A percentile compares a stretch with the other conserved stretches of the same genome.
These are phyloP conservation scores for Drosophila subquinaria DNA, from an alignment of 2,888 invertebrate species.

Conservation along the genomic window DNA sequence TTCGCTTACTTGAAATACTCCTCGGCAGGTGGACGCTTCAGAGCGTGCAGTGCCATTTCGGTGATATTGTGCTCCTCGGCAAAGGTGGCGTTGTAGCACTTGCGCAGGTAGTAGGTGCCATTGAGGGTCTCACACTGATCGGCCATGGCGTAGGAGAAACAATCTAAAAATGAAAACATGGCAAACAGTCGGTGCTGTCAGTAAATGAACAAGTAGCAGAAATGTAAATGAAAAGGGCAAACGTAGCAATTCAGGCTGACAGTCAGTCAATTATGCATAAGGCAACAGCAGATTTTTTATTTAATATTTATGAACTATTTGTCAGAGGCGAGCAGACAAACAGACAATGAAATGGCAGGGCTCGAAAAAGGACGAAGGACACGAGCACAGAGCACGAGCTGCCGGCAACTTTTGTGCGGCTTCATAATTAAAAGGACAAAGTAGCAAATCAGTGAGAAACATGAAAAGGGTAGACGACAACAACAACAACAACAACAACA, in stretches of 20 bases:
- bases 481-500: slow-evolving; percentile 11
- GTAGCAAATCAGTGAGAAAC: slow-evolving; percentile 76
- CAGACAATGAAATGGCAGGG: slow-evolving; percentile 27
- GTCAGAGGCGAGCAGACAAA: slow-evolving; percentile 21
- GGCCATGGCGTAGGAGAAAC: slow-evolving; percentile 89
- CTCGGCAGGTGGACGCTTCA: slow-evolving; percentile 89
- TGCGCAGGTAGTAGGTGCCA: slow-evolving; percentile 88
- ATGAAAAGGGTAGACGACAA: slow-evolving; percentile 58
- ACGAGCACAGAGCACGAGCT: slow-evolving; percentile 2
- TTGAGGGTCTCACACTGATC: slow-evolving; percentile 88
- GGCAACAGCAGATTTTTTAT: slow-evolving; percentile 41
- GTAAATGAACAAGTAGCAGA: slow-evolving; percentile 20
- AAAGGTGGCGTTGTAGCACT: slow-evolving; percentile 88
- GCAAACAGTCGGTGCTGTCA: slow-evolving; percentile 24
- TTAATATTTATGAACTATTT: slow-evolving; percentile 78
- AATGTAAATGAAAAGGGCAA: slow-evolving; percentile 4
- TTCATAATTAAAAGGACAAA: slow-evolving; percentile 80
- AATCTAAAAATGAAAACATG: slow-evolving; percentile 87
- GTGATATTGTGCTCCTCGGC: slow-evolving; percentile 87
- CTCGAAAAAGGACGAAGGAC: slow-evolving; percentile 27
- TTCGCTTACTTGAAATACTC: slow-evolving; percentile 90
- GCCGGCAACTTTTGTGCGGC: slow-evolving; percentile 54
- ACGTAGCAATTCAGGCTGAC: slow-evolving; percentile 15
- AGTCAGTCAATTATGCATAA: slow-evolving; percentile 68
- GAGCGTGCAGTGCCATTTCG: slow-evolving; percentile 87